Evolutionary conservation across 2,888 invertebrate species (phyloP), one percentile per base, ranked within the genome.

Genomic region (Dexiosoma caninum): DNA sequence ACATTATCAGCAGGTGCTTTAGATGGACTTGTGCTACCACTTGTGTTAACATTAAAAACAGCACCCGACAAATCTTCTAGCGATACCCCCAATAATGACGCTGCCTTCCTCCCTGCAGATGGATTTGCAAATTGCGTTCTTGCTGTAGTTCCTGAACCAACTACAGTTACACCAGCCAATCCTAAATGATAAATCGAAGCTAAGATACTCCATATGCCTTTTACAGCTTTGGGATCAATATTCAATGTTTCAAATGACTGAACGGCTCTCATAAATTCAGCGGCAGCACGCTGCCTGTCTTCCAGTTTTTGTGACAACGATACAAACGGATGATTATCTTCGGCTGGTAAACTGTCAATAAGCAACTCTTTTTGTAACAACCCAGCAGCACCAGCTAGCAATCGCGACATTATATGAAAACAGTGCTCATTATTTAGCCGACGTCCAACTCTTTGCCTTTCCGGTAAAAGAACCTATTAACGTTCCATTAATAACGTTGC

Each of bases 151-250:
- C 90, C 90, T 9, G 87, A 85, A 23, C 89, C 90, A 81, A 89
- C 85, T 86, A 57, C 95, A 0, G 93, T 93, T 62, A 94, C 95
- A 0, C 96, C 95, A 30, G 96, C 97, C 88, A 95, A 94, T 12
- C 97, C 97, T 82, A 99, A 91, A 91, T 99, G 98, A 88, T 97
- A 96, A 75, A 98, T 95, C n/a, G 98, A 96, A 0, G 97, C 97
- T 85, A 98, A 91, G 46, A 97, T 94, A 85, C 94, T 93, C 95
- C 96, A 97, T 62, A 98, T 92, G 0, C 95, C 94, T 87, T 95
- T 94, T 85, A 95, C 94, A 83, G 98, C 97, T 16, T 92, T 92
- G 49, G 95, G 94, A 0, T 94, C 93, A 27, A 98, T 93, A 0
- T 94, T 94, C 21, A 98, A 91, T 67, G 93, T 91, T 77, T 94